Evolutionary conservation across 2,888 invertebrate genomes (phyloP).

Genomic region (Eupithecia pulchellata): DNA sequence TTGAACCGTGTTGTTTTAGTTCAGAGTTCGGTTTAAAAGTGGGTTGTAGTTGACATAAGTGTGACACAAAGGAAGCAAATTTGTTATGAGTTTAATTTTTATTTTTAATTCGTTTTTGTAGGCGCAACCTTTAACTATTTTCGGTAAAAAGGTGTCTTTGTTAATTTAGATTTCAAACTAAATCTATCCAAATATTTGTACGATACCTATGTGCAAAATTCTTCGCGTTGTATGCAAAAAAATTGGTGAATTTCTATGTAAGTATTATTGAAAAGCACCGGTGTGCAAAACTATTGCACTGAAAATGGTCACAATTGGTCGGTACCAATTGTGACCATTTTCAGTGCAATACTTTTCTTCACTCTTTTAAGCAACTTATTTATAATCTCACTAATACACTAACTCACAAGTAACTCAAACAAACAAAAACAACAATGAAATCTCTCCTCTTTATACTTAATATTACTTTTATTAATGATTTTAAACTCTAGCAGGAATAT

Average conservation of each 20-base stretch:
- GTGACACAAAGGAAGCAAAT: conserved; percentile 4
- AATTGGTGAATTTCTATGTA: background rate
- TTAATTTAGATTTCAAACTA: background rate
- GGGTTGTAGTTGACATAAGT: background rate
- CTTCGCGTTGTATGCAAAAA: background rate
- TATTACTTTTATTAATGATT: too few relatives aligned
- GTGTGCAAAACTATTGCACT: too few relatives aligned
- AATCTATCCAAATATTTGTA: background rate
- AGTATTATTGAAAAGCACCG: too few relatives aligned
- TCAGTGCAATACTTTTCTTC: too few relatives aligned
- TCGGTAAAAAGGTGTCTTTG: background rate
- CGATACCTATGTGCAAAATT: background rate
- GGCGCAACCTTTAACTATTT: background rate
- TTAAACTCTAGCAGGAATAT: too few relatives aligned
- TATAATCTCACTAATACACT: too few relatives aligned
- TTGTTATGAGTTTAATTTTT: background rate
- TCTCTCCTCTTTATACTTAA: too few relatives aligned
- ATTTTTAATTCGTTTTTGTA: background rate
- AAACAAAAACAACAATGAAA: too few relatives aligned
- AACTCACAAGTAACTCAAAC: too few relatives aligned
- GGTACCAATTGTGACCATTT: too few relatives aligned
- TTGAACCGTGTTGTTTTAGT: conserved; percentile 16
- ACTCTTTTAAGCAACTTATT: too few relatives aligned
- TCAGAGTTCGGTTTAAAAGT: background rate
- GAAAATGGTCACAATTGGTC: too few relatives aligned